Conservation (phyloP, 2,797 vertebrate species). For the Schizopygopsis pylzovi region DNA sequence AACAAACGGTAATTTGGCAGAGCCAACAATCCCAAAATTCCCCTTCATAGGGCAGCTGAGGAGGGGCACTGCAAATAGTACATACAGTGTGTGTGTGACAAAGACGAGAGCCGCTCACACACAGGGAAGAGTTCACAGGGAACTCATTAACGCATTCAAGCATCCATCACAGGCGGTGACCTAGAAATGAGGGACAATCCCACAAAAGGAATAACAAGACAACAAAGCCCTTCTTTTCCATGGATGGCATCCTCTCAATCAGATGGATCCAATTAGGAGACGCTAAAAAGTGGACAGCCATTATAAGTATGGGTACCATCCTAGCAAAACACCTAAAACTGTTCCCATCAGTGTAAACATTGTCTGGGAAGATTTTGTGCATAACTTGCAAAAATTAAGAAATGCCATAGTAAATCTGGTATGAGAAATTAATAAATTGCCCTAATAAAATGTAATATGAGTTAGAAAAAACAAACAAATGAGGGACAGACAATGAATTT, state of each 20-base stretch:
- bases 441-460: not conserved
- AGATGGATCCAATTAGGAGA: conserved; percentile 63
- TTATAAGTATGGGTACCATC: conserved; percentile 28
- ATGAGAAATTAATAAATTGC: not conserved
- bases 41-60: conserved; percentile 38
- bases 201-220: conserved; percentile 62
- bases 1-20: conserved; percentile 35
- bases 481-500: not conserved
- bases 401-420: not conserved
- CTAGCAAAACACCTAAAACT: not conserved
- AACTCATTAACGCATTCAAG: conserved; percentile 66
- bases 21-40: conserved; percentile 29
- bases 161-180: conserved; percentile 66
- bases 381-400: not conserved
- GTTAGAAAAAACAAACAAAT: not conserved
- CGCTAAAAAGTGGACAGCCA: conserved; percentile 32
- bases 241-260: conserved; percentile 59
- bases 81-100: conserved; percentile 40
- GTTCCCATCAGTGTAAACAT: not conserved
- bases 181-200: conserved; percentile 68
- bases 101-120: conserved; percentile 38
- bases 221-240: conserved; percentile 65
- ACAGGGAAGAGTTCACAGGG: conserved; percentile 45
- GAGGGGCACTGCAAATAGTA: conserved; percentile 35
- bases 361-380: not conserved